Percentiles rank a stretch among this genome's conserved stretches.
These are phyloP conservation scores for Montipora capricornis DNA, from an alignment of 64 coral and sea anemone species.

Conservation along the genomic window DNA sequence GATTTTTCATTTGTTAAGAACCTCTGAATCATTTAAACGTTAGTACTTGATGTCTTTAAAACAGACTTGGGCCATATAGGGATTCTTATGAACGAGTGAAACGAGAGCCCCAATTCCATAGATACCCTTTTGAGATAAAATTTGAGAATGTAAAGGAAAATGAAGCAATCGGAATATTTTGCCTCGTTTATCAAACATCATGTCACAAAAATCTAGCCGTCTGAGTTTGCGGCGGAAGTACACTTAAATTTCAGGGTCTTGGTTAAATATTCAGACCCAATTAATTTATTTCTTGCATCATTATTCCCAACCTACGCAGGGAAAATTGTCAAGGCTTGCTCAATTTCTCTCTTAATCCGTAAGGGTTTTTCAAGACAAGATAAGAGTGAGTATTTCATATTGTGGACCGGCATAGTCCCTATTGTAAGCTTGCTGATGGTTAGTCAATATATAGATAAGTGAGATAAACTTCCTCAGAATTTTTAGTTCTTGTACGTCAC, in stretches of 20 bases:
- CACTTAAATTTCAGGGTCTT: no score
- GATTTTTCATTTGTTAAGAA: background rate
- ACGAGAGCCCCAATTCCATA: no score
- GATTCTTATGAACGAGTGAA: no score
- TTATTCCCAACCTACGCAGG: background rate
- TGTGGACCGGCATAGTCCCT: background rate
- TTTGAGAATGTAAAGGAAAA: background rate
- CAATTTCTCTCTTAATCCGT: background rate
- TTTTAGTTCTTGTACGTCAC: background rate
- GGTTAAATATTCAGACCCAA: background rate
- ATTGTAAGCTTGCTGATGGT: background rate
- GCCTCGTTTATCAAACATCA: background rate
- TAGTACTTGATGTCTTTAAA: no score
- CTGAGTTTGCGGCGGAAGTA: no score
- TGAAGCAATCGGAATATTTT: background rate
- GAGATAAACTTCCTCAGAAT: background rate
- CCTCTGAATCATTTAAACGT: no score
- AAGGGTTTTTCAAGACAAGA: no score
- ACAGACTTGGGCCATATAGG: no score
- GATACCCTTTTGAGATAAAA: background rate
- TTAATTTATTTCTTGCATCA: background rate
- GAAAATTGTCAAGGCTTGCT: background rate
- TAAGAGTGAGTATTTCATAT: background rate
- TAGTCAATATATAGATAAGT: conserved; percentile 34
- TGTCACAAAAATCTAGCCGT: background rate